Base-by-base conservation (phyloP, 2,797 vertebrate genomes). In the Lutjanus campechanus region DNA sequence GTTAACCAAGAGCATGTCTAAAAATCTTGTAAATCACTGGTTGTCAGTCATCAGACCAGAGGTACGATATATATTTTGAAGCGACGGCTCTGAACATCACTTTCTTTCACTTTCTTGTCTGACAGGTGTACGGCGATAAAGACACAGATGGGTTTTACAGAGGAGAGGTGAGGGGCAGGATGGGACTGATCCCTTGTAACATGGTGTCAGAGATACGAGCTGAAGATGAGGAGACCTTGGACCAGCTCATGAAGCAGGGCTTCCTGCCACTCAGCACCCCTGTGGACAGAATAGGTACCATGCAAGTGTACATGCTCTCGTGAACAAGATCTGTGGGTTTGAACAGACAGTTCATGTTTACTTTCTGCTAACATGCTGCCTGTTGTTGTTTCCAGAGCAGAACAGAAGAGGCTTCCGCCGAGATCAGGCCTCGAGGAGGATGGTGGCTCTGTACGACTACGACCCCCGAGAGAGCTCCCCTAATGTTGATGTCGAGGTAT, bases 201-300 rank as follows among this genome's bases (percentile, higher is more conserved):
- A 99, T 99, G 98, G 98, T 99, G 86, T 99, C 98, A 0, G 98
- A 99, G 92, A 98, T 99, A 73, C 96, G 97, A 69, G 97, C 97
- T 0, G 98, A 98, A 10, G 98, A 99, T 2, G 97, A 99, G 44
- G 97, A 98, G 86, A 97, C 97, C 84, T 96, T 97, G 96, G 97
- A 97, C 40, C 97, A 99, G 90, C 97, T 99, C 25, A 95, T 99
- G 10, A 97, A 97, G 69, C 98, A 98, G 89, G 98, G 98, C 58
- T 99, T 98, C 87, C 96, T 99, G 60, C 97, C 98, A 0, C 91
- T 99, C 84, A 98, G 96, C 91, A 99, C 98, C 1, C 98, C 98
- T 0, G 96, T 99, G 77, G 97, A 98, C 92, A 97, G 96, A 93
- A 95, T 97, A 71, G 98, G 98, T 98, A 93, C 83, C 20, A 70